These are phyloP conservation scores for Agrilus planipennis DNA, from an alignment of 1,140 invertebrate genomes.

Conservation along the genomic window DNA sequence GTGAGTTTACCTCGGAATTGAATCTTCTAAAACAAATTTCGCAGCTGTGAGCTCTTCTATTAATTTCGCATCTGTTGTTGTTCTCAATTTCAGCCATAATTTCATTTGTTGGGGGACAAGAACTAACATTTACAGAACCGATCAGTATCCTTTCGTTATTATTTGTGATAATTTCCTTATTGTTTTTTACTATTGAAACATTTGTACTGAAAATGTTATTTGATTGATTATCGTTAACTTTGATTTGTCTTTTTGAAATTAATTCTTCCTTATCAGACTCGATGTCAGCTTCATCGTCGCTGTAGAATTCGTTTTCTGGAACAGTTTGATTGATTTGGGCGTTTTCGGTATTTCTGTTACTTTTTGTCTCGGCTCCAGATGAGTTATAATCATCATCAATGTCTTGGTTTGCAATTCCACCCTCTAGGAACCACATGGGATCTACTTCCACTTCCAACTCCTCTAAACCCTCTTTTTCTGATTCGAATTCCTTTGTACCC, in stretches of 20 bases:
- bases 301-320: slow-evolving; percentile 3
- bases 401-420: slow-evolving; percentile 33
- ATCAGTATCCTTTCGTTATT: no score
- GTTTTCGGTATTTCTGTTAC: no score
- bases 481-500: no score
- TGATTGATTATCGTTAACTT: background rate
- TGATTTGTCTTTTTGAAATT: background rate
- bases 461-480: slow-evolving; percentile 32
- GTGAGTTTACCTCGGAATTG: slow-evolving; percentile 38
- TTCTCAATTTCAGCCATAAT: slow-evolving; percentile 14
- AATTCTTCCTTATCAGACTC: background rate
- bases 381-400: slow-evolving; percentile 21
- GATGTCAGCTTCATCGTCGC: slow-evolving; percentile 5
- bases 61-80: slow-evolving; percentile 14
- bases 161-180: no score
- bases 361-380: slow-evolving; percentile 11
- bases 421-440: slow-evolving; percentile 48
- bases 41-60: slow-evolving; percentile 38
- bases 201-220: slow-evolving; percentile 15
- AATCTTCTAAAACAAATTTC: slow-evolving; percentile 39
- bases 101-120: slow-evolving; percentile 7
- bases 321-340: slow-evolving; percentile 8
- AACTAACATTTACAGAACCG: slow-evolving; percentile 3
- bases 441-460: slow-evolving; percentile 49
- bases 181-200: no score